These are phyloP conservation scores for Pangasianodon gigas DNA, from an alignment of 2,113 vertebrate species.

Conservation along the genomic window DNA sequence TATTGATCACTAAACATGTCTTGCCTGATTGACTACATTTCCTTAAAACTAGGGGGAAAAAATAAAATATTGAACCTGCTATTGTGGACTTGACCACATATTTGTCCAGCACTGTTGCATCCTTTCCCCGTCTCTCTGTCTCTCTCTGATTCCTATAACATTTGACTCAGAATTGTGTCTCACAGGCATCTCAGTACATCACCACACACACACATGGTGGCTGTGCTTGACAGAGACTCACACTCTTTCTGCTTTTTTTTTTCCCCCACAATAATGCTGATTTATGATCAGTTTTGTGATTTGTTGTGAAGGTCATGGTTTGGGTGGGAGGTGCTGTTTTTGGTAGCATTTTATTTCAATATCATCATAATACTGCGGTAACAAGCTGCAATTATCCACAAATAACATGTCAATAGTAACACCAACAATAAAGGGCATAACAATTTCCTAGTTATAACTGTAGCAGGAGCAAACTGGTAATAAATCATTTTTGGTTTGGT, in stretches of 20 bases:
- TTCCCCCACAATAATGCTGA: background rate
- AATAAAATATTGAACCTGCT: background rate
- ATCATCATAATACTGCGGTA: background rate
- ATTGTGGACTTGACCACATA: background rate
- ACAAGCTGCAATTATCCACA: background rate
- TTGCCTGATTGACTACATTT: background rate
- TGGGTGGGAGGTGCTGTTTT: slow-evolving; percentile 2
- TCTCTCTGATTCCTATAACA: background rate
- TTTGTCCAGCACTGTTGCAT: background rate
- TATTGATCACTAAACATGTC: background rate
- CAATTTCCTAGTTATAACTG: background rate
- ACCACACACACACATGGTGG: too few species aligned
- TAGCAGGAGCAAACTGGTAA: background rate
- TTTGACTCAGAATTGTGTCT: too few species aligned
- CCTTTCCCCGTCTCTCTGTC: too few species aligned
- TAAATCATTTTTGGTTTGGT: background rate
- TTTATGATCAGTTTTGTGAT: slow-evolving; percentile 11
- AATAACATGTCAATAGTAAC: background rate
- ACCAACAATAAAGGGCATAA: background rate
- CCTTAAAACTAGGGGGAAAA: background rate
- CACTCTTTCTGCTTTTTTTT: background rate
- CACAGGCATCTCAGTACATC: background rate
- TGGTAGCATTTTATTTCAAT: background rate
- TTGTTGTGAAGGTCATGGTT: background rate
- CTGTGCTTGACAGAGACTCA: too few species aligned